phyloP scores from a whole-genome alignment of 1,140 invertebrate genomes.

The Dreissena rostriformis region DNA sequence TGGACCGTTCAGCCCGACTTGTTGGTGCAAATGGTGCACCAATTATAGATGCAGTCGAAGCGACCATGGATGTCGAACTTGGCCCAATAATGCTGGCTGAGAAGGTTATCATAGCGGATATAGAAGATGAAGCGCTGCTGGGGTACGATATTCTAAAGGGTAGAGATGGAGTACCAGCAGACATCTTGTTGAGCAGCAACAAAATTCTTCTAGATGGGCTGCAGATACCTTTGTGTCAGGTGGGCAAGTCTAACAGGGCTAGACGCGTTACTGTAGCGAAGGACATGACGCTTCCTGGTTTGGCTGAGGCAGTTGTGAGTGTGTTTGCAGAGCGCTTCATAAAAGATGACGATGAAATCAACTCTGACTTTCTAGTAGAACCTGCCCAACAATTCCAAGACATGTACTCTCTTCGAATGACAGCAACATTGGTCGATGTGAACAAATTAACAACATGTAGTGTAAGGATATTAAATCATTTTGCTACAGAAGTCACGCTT shows the following conservation, averaged over 20 bases:
- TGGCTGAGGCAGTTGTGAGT: conserved; percentile 15
- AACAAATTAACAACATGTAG: conserved; percentile 13
- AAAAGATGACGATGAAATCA: neutral
- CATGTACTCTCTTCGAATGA: conserved; percentile 5
- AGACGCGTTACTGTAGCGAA: conserved; percentile 23
- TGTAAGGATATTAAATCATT: conserved; percentile 2
- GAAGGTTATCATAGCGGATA: conserved; percentile 14
- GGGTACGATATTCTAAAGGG: conserved; percentile 5
- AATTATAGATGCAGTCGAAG: conserved; percentile 6
- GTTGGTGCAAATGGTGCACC: conserved; percentile 22
- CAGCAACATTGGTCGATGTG: conserved; percentile 15
- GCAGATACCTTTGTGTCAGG: neutral
- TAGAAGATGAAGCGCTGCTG: conserved; percentile 28
- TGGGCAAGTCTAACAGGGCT: conserved; percentile 13
- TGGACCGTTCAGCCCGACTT: neutral
- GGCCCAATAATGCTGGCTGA: neutral
- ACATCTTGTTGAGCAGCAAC: conserved; percentile 13
- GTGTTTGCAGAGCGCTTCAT: conserved; percentile 23
- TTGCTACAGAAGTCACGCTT: conserved; percentile 4
- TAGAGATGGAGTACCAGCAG: conserved; percentile 19
- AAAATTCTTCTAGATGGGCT: conserved; percentile 21
- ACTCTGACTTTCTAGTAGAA: neutral
- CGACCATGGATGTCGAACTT: neutral
- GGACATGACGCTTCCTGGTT: conserved; percentile 13
- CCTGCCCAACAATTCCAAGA: neutral